Evolutionary conservation across 2,113 vertebrate genomes (phyloP), one percentile per base, ranked within the genome.

Genomic region (Saccopteryx leptura): DNA sequence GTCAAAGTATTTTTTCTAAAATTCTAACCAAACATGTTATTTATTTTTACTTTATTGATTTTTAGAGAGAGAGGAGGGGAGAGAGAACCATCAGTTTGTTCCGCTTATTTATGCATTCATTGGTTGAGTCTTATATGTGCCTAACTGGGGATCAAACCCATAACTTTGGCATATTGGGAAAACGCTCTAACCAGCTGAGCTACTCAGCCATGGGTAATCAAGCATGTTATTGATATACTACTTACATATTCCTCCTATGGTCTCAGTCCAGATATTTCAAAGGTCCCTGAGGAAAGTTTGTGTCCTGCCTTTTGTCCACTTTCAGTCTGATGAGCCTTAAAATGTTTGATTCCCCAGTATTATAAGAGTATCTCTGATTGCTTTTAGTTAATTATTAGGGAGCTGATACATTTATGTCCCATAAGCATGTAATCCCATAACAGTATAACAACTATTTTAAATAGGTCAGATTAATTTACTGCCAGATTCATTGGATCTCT

Each of bases 371-470:
- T 88, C 50, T 93, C 79, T 76, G 21, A 6, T 91, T 75, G 56
- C 46, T 69, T 6, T 58, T 21, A 60, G 3, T 85, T 46, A 78
- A 9, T 81, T 58, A 65, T 58, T 0, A 33, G 33, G 9, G 60
- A 78, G 3, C 26, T 69, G 46, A 48, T 46, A 26, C 0, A 81
- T 85, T 66, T 72, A 33, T 83, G 18, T 88, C 58, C 33, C 52
- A 8, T 28, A 81, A 88, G 11, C 39, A 72, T 46, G 9, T 76
- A 75, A 93, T 74, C 2, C 28, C 75, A 14, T 90, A 82, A 66
- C 18, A 86, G 24, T 50, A 80, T 68, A 28, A n/a, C n/a, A 84
- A 19, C 61, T 87, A 26, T 80, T 88, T 84, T 65, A 88, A 94
- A 74, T 60, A 17, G 8, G 31, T 74, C n/a, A 61, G 76, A 48